Conservation (phyloP, 2,797 vertebrate species). For the Petrocephalus schoutedeni region DNA sequence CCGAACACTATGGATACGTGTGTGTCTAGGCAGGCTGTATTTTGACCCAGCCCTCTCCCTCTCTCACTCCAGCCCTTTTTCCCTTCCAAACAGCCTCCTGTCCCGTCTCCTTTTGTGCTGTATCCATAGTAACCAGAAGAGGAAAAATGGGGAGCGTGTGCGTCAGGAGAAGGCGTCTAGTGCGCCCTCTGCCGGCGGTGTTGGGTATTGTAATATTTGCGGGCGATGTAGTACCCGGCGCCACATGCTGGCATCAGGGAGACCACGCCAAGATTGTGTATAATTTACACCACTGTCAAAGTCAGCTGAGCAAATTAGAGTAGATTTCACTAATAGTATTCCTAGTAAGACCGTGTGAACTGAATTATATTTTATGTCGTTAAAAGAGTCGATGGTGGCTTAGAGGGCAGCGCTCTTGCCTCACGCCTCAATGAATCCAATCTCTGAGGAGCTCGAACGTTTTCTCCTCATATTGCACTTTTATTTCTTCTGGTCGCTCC, state of each 20-base stretch:
- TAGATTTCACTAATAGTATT: not conserved
- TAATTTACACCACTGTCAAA: not conserved
- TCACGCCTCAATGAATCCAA: not conserved
- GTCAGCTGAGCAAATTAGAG: slow-evolving; percentile 4
- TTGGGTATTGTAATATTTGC: not conserved
- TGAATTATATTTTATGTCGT: not conserved
- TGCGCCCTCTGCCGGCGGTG: slow-evolving; percentile 57
- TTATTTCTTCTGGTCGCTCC: not conserved
- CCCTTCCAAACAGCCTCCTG: slow-evolving; percentile 61
- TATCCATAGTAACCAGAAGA: slow-evolving; percentile 64
- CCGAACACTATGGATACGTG: slow-evolving; percentile 41
- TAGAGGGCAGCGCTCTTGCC: not conserved
- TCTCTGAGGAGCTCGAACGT: not conserved
- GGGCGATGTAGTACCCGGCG: not conserved
- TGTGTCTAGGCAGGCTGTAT: slow-evolving; percentile 67
- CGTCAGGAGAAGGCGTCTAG: slow-evolving; percentile 45
- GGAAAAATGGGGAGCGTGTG: slow-evolving; percentile 57
- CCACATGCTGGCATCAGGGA: not conserved
- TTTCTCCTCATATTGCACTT: not conserved
- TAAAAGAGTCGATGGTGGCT: not conserved
- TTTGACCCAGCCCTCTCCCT: slow-evolving; percentile 52
- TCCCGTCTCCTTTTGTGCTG: slow-evolving; percentile 76
- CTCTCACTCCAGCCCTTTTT: slow-evolving; percentile 40
- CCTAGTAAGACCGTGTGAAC: not conserved
- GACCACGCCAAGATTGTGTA: not conserved